phyloP scores from a whole-genome alignment of 2,113 vertebrate species.

The Megatriorchis doriae region DNA sequence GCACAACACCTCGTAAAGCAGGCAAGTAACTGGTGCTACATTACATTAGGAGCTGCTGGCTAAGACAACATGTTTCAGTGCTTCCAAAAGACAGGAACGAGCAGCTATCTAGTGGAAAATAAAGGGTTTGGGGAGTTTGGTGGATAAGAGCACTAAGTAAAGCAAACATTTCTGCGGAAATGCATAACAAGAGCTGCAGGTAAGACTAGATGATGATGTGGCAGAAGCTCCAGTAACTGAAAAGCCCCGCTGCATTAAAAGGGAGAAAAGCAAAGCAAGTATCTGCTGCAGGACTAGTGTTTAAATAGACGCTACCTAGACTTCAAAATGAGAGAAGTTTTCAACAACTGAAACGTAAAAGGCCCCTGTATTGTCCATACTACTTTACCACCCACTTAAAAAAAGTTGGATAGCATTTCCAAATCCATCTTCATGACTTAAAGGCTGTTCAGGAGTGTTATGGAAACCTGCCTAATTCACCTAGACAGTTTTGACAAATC shows the following conservation, averaged over 20 bases:
- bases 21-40: fast-evolving
- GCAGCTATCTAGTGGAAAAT: not conserved
- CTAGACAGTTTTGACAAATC: conserved; percentile 51
- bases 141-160: not conserved
- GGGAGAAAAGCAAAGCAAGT: not conserved
- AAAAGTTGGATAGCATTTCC: not conserved
- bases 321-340: not conserved
- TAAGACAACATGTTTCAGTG: not conserved
- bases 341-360: not conserved
- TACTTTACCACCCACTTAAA: conserved; percentile 16
- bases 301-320: not conserved
- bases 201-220: not conserved
- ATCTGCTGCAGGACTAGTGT: not conserved
- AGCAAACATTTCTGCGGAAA: not conserved
- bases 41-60: not conserved
- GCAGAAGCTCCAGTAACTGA: not conserved
- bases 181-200: not conserved
- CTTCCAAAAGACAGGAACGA: not conserved
- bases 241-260: not conserved
- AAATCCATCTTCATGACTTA: conserved; percentile 40
- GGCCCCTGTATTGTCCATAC: not conserved
- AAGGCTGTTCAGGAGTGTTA: not conserved
- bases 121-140: not conserved
- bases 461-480: conserved; percentile 17
- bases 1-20: not conserved